Conservation (phyloP, 2,888 invertebrate species). For the Deladenus siricidicola region DNA sequence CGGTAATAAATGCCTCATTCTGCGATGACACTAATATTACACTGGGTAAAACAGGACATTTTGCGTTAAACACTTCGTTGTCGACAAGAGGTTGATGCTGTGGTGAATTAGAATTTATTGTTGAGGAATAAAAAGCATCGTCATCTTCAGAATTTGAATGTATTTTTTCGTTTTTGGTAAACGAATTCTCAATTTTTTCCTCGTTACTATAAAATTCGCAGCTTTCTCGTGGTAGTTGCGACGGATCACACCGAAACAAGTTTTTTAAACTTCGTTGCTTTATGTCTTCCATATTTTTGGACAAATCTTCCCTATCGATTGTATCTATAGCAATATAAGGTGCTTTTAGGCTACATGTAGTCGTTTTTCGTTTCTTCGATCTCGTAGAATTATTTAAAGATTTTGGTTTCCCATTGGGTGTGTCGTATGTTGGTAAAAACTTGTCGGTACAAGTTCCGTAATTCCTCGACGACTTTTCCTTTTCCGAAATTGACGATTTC, state of each 20-base stretch:
- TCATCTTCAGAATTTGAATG: constrained; percentile 1
- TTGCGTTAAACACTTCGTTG: not conserved
- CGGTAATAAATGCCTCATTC: constrained; percentile 3
- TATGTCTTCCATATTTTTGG: constrained; percentile 1
- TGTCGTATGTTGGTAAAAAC: constrained; percentile 27
- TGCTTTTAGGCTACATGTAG: constrained; percentile 10
- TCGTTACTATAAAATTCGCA: not conserved
- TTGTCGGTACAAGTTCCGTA: constrained; percentile 34
- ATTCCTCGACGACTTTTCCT: constrained; percentile 10
- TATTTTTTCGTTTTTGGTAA: not conserved
- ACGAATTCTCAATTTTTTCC: not conserved
- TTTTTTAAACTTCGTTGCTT: constrained; percentile 19
- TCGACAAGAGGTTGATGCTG: not conserved
- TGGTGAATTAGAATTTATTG: not conserved
- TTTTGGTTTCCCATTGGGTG: constrained; percentile 24
- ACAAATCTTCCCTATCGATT: not conserved
- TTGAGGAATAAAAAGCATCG: not conserved
- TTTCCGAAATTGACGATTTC: not conserved
- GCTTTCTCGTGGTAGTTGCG: constrained; percentile 44
- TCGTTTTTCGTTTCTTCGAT: constrained; percentile 15
- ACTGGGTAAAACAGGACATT: constrained; percentile 12
- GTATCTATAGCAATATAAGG: not conserved
- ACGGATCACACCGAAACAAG: constrained; percentile 49
- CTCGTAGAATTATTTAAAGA: constrained; percentile 14
- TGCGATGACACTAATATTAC: constrained; percentile 20